A percentile compares a stretch with the other conserved stretches of the same genome.
Evolutionary conservation across 2,797 vertebrate genomes (phyloP).

Genomic region (Champsocephalus esox): DNA sequence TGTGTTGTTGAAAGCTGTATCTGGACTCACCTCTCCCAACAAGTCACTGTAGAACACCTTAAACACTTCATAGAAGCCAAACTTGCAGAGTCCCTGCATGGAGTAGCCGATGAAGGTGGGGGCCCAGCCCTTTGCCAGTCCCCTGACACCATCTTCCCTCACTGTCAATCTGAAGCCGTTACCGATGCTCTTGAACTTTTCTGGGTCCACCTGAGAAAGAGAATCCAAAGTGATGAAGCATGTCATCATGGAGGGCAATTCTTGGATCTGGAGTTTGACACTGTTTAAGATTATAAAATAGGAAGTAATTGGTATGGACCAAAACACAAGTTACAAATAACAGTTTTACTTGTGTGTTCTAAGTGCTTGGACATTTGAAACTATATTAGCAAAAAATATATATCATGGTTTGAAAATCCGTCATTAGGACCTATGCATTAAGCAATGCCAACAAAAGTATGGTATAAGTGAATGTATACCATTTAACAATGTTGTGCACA

Average conservation of each 20-base stretch:
- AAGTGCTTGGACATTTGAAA: neutral
- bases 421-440: neutral
- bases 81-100: conserved; percentile 98
- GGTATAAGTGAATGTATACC: neutral
- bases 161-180: conserved; percentile 92
- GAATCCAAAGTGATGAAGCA: conserved; percentile 6
- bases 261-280: neutral
- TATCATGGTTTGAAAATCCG: neutral
- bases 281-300: too few species aligned
- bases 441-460: neutral
- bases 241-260: neutral
- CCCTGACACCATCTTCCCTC: conserved; percentile 92
- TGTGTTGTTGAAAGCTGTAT: neutral
- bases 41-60: conserved; percentile 93
- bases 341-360: neutral
- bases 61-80: conserved; percentile 98
- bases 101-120: conserved; percentile 97
- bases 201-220: conserved; percentile 90
- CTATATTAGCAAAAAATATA: neutral
- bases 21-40: conserved; percentile 90
- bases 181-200: conserved; percentile 95
- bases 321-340: neutral
- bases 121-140: conserved; percentile 96
- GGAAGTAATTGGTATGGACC: neutral
- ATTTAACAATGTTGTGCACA: neutral